Percentiles rank a stretch among this genome's conserved stretches.
Evolutionary conservation across 2,888 invertebrate species (phyloP).

Genomic region (Myathropa florea): DNA sequence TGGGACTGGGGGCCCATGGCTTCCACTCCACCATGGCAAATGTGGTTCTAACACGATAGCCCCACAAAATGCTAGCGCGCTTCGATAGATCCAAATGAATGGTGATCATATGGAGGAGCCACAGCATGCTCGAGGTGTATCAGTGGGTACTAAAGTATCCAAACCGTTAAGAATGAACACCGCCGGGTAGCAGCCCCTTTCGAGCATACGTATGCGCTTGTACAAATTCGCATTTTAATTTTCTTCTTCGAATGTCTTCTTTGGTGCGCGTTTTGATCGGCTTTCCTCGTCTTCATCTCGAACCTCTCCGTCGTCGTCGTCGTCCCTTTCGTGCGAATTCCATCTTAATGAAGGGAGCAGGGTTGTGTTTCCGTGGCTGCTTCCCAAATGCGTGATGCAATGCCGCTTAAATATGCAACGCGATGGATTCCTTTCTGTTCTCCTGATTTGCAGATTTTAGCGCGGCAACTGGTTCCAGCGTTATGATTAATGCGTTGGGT

Average conservation of each 20-base stretch:
- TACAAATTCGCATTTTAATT: slow-evolving; percentile 58
- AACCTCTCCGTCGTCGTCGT: not conserved
- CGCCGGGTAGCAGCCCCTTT: slow-evolving; percentile 11
- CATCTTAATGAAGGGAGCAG: slow-evolving; percentile 30
- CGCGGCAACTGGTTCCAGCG: slow-evolving; percentile 45
- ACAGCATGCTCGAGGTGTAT: slow-evolving; percentile 41
- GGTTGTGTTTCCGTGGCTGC: slow-evolving; percentile 9
- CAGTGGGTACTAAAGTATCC: slow-evolving; percentile 49
- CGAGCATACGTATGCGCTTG: slow-evolving; percentile 5
- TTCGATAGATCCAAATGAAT: slow-evolving; percentile 57
- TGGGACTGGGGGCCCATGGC: slow-evolving; percentile 1
- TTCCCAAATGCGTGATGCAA: slow-evolving; percentile 47
- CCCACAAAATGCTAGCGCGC: slow-evolving; percentile 37
- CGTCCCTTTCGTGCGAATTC: not conserved
- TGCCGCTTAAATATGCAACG: not conserved
- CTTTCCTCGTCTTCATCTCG: slow-evolving; percentile 5
- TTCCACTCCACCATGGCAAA: slow-evolving; percentile 8
- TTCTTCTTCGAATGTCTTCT: slow-evolving; percentile 53
- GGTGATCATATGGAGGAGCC: slow-evolving; percentile 42
- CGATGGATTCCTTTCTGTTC: not conserved
- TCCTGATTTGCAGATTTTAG: not conserved
- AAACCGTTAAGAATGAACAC: slow-evolving; percentile 63
- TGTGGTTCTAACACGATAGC: slow-evolving; percentile 54
- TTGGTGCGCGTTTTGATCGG: slow-evolving; percentile 34
- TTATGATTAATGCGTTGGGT: slow-evolving; percentile 62